A percentile compares a stretch with the other conserved stretches of the same genome.
phyloP scores from a whole-genome alignment of 1,140 invertebrate genomes.

The Hyles vespertilio region DNA sequence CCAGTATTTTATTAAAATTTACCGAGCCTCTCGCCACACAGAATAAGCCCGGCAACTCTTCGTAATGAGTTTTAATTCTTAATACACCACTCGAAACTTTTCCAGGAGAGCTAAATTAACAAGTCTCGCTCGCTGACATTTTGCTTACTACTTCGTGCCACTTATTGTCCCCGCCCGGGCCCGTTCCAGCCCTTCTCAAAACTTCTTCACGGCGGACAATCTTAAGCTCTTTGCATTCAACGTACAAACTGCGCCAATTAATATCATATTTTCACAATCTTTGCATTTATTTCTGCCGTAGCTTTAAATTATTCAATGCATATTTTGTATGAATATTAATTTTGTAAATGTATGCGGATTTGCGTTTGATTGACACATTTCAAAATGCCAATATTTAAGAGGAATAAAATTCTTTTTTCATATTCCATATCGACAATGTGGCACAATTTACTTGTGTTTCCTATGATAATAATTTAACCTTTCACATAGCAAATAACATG shows the following conservation, averaged over 20 bases:
- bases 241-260: too few relatives aligned
- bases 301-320: too few relatives aligned
- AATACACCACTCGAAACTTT: conserved; percentile 37
- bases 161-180: too few relatives aligned
- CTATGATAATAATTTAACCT: conserved; percentile 7
- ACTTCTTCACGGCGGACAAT: not conserved
- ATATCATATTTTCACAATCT: too few relatives aligned
- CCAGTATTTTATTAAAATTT: conserved; percentile 29
- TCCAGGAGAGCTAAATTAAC: conserved; percentile 15
- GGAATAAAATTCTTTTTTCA: too few relatives aligned
- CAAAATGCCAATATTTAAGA: too few relatives aligned
- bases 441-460: too few relatives aligned
- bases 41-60: conserved; percentile 27
- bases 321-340: not conserved
- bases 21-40: conserved; percentile 22
- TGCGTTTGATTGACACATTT: conserved; percentile 28
- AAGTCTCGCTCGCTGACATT: not conserved
- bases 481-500: not conserved
- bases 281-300: too few relatives aligned
- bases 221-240: not conserved
- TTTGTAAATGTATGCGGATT: conserved; percentile 11
- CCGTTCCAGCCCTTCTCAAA: too few relatives aligned
- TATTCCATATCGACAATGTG: too few relatives aligned
- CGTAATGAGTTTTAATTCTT: conserved; percentile 62
- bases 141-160: too few relatives aligned